Base-by-base conservation (phyloP, 2,797 vertebrate species). In the Tachyglossus aculeatus region DNA sequence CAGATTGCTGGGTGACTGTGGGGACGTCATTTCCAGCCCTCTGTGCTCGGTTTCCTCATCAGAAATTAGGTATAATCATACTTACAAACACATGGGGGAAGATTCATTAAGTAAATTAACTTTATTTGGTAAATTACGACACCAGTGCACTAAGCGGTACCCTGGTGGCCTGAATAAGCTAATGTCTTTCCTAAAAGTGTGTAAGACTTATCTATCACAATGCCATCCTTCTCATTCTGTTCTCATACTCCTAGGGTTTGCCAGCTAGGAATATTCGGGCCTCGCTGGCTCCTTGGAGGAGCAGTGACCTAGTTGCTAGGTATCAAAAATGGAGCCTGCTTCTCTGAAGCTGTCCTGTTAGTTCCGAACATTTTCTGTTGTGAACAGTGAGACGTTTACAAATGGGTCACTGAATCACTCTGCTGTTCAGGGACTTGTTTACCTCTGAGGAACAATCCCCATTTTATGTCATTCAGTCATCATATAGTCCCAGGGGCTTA, bases 71-170 rank as follows among this genome's bases (percentile, higher is more conserved):
- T 14, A 11, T 76, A 80, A 55, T 81, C 63, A 76, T 61, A 51
- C 39, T 76, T 48, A 61, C 32, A 74, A 60, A 69, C 45, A 33
- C 58, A 61, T 80, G 24, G 39, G 21, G 34, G 21, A 60, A 33
- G 25, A 62, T 68, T 78, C 56, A 71, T 74, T 78, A 78, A 67
- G 57, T 22, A 81, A 86, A 83, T 73, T 54, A 27, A 34, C 15
- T 38, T 77, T 60, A 68, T 81, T 83, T 77, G 63, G 60, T 60
- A 74, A 74, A 80, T 48, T 37, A 33, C 44, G 47, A 8, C 36
- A 76, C 41, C 51, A 32, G 21, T 54, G 69, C 44, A 38, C 41
- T 37, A n/a, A 67, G 37, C 39, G 19, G 58, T 59, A 48, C 33
- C 43, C 52, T 5, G 9, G 39, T 58, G 54, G 33, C 25, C 13